Evolutionary conservation across 2,888 invertebrate species (phyloP), one percentile per base, ranked within the genome.

Genomic region (Aphidius colemani): DNA sequence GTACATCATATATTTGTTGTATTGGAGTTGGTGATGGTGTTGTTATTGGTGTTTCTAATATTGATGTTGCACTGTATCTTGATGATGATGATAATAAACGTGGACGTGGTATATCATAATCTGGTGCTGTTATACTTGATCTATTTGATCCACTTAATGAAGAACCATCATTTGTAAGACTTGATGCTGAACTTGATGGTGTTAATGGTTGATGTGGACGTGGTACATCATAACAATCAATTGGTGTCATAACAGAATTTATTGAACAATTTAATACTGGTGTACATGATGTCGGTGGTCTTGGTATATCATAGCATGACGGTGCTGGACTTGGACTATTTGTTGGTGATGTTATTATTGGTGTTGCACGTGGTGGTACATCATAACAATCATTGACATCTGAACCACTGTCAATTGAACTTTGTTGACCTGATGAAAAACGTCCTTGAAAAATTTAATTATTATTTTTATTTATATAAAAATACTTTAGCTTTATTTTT

Each of bases 41-140:
- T 6, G 75, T 77, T 7, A 70, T 68, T 7, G 67, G 67, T 18
- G 63, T 66, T 64, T 70, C 69, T 53, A 72, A 67, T 45, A 75
- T 61, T 8, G 77, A 73, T 8, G 40, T 40, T 40, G 43, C 11
- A 10, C 70, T 75, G 55, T 74, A 78, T 69, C 78, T 76, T 59
- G 78, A 74, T 45, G 78, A 76, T 39, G 74, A 75, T 7, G 74
- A 71, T 64, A 77, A 75, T 70, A 78, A 78, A 74, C 83, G 78
- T 13, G 88, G 84, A 70, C 86, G 84, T 7, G 91, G 90, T 67
- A 90, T 85, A 77, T 91, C 91, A 80, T 91, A 91, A 73, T 90
- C 90, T 9, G 89, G 87, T 82, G 88, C 88, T 13, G 84, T 84
- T 68, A 86, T 72, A 64, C 85, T 86, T 41, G 86, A 86, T 67